These are phyloP conservation scores for Melieria picta DNA, from an alignment of 2,888 invertebrate species.

Conservation along the genomic window DNA sequence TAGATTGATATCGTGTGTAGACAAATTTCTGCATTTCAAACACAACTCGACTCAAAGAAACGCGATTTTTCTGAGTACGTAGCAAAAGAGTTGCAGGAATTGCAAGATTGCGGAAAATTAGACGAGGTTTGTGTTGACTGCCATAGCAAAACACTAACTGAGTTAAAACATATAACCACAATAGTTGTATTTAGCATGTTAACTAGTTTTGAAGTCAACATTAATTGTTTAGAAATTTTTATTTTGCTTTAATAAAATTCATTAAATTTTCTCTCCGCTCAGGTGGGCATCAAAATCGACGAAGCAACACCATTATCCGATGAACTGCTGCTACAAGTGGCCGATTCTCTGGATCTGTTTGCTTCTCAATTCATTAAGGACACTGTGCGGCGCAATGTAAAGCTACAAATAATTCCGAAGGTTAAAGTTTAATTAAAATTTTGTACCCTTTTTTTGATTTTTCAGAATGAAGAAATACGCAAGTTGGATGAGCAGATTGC, in stretches of 20 bases:
- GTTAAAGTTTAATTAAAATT: background rate
- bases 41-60: constrained; percentile 69
- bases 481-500: constrained; percentile 76
- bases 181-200: background rate
- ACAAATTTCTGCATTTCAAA: constrained; percentile 70
- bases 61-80: constrained; percentile 69
- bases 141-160: background rate
- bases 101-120: constrained; percentile 68
- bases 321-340: constrained; percentile 72
- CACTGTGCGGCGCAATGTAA: constrained; percentile 78
- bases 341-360: constrained; percentile 74
- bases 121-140: constrained; percentile 66
- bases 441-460: constrained; percentile 64
- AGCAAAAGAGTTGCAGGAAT: constrained; percentile 67
- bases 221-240: background rate
- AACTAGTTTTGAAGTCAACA: background rate
- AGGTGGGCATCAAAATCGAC: constrained; percentile 69
- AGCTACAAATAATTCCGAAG: constrained; percentile 51
- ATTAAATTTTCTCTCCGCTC: constrained; percentile 50
- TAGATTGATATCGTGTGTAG: constrained; percentile 77
- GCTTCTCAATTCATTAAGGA: constrained; percentile 74
- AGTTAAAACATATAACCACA: background rate
- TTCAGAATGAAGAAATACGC: constrained; percentile 77
- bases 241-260: background rate
- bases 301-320: constrained; percentile 69